Conservation (phyloP, 1,140 invertebrate genomes). For the Anthonomus grandis region DNA sequence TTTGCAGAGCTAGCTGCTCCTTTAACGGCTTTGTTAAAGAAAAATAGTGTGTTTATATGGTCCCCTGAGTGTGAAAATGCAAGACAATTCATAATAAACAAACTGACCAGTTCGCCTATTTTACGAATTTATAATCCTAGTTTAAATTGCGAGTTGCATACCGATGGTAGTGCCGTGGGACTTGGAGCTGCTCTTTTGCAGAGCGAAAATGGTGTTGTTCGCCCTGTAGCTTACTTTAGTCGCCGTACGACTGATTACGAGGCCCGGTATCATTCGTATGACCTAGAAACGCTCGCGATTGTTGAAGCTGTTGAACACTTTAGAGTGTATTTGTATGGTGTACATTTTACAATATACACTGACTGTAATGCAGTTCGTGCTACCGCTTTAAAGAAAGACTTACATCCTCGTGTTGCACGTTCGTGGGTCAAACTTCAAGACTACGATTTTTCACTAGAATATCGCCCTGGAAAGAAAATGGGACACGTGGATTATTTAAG, state of each 20-base stretch:
- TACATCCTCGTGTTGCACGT: conserved; percentile 37
- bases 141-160: too few species aligned
- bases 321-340: conserved; percentile 40
- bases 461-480: conserved; percentile 26
- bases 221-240: conserved; percentile 38
- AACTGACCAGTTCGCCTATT: too few species aligned
- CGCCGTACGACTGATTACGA: conserved; percentile 36
- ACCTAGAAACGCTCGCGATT: too few species aligned
- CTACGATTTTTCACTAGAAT: not conserved
- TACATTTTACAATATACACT: conserved; percentile 42
- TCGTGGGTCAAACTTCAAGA: conserved; percentile 33
- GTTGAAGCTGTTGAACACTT: conserved; percentile 44
- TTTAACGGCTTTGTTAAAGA: too few species aligned
- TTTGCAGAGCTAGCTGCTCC: too few species aligned
- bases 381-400: conserved; percentile 34
- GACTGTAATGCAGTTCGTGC: conserved; percentile 37
- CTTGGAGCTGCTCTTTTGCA: conserved; percentile 37
- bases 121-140: too few species aligned
- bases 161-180: too few species aligned
- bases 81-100: too few species aligned
- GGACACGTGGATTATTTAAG: conserved; percentile 28
- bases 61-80: too few species aligned
- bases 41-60: too few species aligned
- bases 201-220: conserved; percentile 6
- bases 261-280: conserved; percentile 26